These are phyloP conservation scores for Paramuricea clavata DNA, from an alignment of 92 coral and sea anemone species.

Conservation along the genomic window DNA sequence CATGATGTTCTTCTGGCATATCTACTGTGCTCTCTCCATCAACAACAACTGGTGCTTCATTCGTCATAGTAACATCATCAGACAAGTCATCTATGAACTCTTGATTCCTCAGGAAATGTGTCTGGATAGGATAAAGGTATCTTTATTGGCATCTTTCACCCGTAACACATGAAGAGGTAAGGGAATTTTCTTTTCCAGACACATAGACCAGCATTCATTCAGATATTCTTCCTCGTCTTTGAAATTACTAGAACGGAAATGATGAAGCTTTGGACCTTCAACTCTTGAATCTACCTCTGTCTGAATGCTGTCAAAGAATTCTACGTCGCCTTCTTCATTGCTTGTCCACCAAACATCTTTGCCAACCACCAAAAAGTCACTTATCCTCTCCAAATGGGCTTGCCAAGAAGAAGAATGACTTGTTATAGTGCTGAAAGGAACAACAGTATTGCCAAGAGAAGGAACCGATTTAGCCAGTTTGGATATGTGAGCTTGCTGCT, in stretches of 20 bases:
- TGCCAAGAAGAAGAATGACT: too few species aligned
- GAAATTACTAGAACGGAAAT: too few species aligned
- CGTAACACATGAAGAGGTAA: too few species aligned
- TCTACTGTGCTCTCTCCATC: not conserved
- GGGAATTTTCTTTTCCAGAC: not conserved
- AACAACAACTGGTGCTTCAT: not conserved
- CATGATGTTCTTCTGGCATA: not conserved
- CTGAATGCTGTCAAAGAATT: not conserved
- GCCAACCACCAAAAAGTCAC: too few species aligned
- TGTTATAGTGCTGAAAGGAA: too few species aligned
- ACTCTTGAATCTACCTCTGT: not conserved
- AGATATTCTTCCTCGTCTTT: not conserved
- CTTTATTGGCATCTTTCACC: too few species aligned
- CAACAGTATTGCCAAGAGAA: too few species aligned
- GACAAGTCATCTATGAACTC: not conserved
- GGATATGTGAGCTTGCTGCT: slow-evolving; percentile 15
- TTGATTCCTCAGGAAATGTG: not conserved
- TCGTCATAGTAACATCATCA: too few species aligned
- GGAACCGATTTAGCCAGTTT: not conserved
- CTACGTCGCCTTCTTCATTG: not conserved
- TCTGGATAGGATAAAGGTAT: too few species aligned
- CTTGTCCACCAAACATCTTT: too few species aligned
- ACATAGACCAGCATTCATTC: not conserved
- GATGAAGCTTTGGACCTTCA: slow-evolving; percentile 16
- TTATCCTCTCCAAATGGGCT: too few species aligned